Percentiles rank a stretch among this genome's conserved stretches.
Conservation (phyloP, 1,140 invertebrate genomes). For the Drosophila murphyi region DNA sequence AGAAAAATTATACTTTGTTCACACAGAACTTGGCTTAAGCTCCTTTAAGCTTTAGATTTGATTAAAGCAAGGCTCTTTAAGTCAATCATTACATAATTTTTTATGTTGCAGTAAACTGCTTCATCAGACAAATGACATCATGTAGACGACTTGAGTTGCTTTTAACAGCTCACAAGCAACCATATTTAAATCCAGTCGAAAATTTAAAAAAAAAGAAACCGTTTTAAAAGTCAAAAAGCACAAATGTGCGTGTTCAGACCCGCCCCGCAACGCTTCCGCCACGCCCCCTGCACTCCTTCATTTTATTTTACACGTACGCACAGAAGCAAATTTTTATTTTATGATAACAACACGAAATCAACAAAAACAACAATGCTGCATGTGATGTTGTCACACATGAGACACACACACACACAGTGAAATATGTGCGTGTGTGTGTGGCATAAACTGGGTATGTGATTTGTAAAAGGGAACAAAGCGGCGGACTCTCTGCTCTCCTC, state of each 20-base stretch:
- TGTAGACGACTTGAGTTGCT: slow-evolving; percentile 33
- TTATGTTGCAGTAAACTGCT: slow-evolving; percentile 32
- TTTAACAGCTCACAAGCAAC: slow-evolving; percentile 43
- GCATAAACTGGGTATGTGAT: slow-evolving; percentile 59
- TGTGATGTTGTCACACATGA: slow-evolving; percentile 48
- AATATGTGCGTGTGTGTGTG: slow-evolving; percentile 39
- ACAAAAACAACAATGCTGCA: slow-evolving; percentile 33
- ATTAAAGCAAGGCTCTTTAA: background rate
- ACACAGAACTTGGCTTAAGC: background rate
- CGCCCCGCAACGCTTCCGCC: background rate
- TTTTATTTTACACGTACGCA: slow-evolving; percentile 37
- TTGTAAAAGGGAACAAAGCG: slow-evolving; percentile 56
- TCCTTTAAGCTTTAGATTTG: background rate
- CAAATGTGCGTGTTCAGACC: slow-evolving; percentile 14
- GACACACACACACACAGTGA: background rate
- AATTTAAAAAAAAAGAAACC: slow-evolving; percentile 40
- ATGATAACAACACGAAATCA: slow-evolving; percentile 53
- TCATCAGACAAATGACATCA: slow-evolving; percentile 52
- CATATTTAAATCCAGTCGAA: slow-evolving; percentile 49
- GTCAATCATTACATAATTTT: slow-evolving; percentile 16
- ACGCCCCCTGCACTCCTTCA: background rate
- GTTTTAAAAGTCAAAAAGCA: slow-evolving; percentile 52
- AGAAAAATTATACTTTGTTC: no score
- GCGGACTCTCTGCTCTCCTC: slow-evolving; percentile 17
- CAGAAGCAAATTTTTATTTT: slow-evolving; percentile 58